Percentiles rank a stretch among this genome's conserved stretches.
Conservation (phyloP, 2,113 vertebrate genomes). For the Lepidothrix coronata region DNA sequence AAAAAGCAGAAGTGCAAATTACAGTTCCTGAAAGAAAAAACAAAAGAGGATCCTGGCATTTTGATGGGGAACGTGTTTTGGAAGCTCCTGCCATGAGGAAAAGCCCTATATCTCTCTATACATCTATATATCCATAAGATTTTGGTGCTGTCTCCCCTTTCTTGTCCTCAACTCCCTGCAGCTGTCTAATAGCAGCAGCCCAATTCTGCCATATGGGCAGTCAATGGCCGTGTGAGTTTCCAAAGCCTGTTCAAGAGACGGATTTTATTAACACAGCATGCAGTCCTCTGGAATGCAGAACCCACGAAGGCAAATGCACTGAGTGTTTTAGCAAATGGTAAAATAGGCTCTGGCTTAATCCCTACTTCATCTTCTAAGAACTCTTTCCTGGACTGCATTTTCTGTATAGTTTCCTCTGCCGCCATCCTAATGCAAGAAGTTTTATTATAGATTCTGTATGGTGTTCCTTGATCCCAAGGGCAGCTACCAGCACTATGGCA, state of each 20-base stretch:
- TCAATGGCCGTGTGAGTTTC: constrained; percentile 52
- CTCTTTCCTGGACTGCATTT: neutral
- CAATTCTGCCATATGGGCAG: constrained; percentile 60
- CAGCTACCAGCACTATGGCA: neutral
- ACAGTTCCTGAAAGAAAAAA: neutral
- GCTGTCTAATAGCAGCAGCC: constrained; percentile 65
- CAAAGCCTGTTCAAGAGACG: constrained; percentile 57
- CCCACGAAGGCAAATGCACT: constrained; percentile 24
- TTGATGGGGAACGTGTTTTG: constrained; percentile 17
- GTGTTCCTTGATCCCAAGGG: neutral
- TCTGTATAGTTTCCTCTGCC: neutral
- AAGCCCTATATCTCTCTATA: neutral
- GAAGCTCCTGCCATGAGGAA: neutral
- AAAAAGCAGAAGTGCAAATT: neutral
- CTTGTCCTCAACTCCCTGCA: constrained; percentile 50
- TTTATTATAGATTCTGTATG: neutral
- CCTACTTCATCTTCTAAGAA: constrained; percentile 28
- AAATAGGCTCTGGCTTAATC: constrained; percentile 24
- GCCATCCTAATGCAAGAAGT: neutral
- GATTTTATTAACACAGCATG: constrained; percentile 75
- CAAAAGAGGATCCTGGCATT: neutral
- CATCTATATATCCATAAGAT: neutral
- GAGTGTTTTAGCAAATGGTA: constrained; percentile 38
- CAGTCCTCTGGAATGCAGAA: constrained; percentile 69
- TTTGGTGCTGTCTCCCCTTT: constrained; percentile 24